phyloP scores from a whole-genome alignment of 2,113 vertebrate genomes.

The Tachuris rubrigastra region DNA sequence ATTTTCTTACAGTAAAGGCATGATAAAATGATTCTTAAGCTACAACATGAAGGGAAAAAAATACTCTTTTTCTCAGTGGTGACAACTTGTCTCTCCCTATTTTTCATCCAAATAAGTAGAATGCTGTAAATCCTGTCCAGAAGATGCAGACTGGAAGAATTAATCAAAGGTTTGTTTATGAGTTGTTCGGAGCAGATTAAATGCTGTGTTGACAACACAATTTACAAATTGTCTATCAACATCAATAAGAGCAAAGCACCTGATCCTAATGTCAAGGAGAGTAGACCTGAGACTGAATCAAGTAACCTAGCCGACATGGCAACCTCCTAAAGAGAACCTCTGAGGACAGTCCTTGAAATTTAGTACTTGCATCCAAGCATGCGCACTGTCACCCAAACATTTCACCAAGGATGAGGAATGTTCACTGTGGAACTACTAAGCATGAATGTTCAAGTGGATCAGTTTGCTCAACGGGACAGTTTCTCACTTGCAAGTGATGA shows the following conservation, averaged over 20 bases:
- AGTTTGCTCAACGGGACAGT: not conserved
- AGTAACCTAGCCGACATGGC: not conserved
- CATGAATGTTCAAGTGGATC: not conserved
- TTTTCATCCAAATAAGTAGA: slow-evolving; percentile 75
- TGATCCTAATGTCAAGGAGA: not conserved
- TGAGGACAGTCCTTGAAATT: not conserved
- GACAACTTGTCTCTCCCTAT: slow-evolving; percentile 71
- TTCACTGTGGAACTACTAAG: not conserved
- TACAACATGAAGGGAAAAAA: slow-evolving; percentile 31
- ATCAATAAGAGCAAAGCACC: slow-evolving; percentile 43
- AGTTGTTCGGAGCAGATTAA: slow-evolving; percentile 74
- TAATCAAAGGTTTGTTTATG: slow-evolving; percentile 80
- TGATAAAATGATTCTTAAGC: slow-evolving; percentile 46
- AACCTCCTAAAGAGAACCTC: not conserved
- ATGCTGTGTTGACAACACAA: slow-evolving; percentile 73
- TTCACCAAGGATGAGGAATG: not conserved
- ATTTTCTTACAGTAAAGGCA: slow-evolving; percentile 47
- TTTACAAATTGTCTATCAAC: slow-evolving; percentile 75
- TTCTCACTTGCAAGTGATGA: not conserved
- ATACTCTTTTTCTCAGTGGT: slow-evolving; percentile 14
- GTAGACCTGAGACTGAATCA: not conserved
- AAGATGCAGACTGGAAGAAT: slow-evolving; percentile 71
- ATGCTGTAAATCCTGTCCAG: slow-evolving; percentile 75
- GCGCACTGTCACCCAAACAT: not conserved
- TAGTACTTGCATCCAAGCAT: not conserved